Conservation (phyloP, 2,797 vertebrate species). For the Furcifer pardalis region DNA sequence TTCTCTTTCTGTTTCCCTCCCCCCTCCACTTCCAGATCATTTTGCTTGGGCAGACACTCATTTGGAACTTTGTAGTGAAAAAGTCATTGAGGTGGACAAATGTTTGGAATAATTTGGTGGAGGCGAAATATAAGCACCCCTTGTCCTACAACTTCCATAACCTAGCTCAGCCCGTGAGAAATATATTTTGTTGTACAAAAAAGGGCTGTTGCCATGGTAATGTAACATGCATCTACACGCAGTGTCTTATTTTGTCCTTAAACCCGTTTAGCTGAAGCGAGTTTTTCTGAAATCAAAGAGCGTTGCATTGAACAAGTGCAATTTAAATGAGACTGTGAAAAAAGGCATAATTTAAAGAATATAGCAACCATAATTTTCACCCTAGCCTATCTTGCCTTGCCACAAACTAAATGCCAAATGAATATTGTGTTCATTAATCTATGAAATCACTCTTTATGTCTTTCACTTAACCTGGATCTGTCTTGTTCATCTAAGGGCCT, state of each 20-base stretch:
- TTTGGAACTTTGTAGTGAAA: background rate
- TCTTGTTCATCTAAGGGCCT: constrained; percentile 23
- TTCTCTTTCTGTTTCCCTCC: background rate
- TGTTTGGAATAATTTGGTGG: background rate
- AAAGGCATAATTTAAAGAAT: background rate
- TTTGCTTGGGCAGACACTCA: background rate
- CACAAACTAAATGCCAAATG: background rate
- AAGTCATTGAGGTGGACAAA: background rate
- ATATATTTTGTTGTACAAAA: background rate
- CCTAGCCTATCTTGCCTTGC: background rate
- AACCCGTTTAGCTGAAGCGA: background rate
- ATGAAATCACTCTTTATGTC: constrained; percentile 19
- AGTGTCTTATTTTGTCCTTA: background rate
- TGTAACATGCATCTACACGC: background rate
- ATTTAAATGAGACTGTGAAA: background rate
- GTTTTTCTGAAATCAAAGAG: background rate
- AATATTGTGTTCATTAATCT: constrained; percentile 7
- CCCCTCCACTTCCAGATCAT: background rate
- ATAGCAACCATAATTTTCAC: background rate
- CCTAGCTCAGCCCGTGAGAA: background rate
- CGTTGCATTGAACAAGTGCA: background rate
- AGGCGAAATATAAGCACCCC: background rate
- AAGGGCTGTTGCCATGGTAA: background rate
- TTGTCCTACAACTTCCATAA: background rate
- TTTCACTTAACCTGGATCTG: constrained; percentile 24